These are phyloP conservation scores for Coleophora deauratella DNA, from an alignment of 2,888 invertebrate species.

Conservation along the genomic window DNA sequence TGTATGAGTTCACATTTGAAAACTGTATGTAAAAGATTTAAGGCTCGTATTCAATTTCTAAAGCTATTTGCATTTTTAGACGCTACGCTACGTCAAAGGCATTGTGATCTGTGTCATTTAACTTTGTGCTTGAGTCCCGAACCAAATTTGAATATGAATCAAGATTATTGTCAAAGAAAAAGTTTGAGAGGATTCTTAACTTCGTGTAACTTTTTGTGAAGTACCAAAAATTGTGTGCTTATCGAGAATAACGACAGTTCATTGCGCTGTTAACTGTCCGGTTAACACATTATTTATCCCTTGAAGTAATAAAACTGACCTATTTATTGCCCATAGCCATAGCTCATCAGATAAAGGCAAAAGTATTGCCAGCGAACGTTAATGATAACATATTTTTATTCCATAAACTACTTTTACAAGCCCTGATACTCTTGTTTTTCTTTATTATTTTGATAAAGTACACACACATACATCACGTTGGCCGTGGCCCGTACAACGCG, in stretches of 20 bases:
- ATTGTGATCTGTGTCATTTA: conserved; percentile 14
- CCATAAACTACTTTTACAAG: conserved; percentile 7
- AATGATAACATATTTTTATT: conserved; percentile 10
- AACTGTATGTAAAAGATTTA: conserved; percentile 39
- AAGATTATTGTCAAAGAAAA: neutral
- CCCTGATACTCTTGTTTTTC: conserved; percentile 13
- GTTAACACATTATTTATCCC: conserved; percentile 44
- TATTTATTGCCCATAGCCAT: conserved; percentile 52
- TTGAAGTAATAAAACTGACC: conserved; percentile 56
- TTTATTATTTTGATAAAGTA: conserved; percentile 20
- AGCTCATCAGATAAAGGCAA: conserved; percentile 48
- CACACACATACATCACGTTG: conserved; percentile 20
- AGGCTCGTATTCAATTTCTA: conserved; percentile 35
- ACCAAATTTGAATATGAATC: conserved; percentile 9
- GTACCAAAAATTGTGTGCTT: no score
- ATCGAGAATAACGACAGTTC: conserved; percentile 19
- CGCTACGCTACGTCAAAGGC: conserved; percentile 11
- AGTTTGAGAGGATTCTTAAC: neutral
- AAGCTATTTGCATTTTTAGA: conserved; percentile 34
- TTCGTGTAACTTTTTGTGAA: no score
- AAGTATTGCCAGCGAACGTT: conserved; percentile 48
- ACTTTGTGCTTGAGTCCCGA: conserved; percentile 9
- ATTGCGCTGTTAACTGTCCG: conserved; percentile 35
- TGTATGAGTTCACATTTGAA: conserved; percentile 48
- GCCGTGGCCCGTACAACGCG: conserved; percentile 10